Evolutionary conservation across 2,113 vertebrate genomes (phyloP).

Genomic region (Mus pahari): DNA sequence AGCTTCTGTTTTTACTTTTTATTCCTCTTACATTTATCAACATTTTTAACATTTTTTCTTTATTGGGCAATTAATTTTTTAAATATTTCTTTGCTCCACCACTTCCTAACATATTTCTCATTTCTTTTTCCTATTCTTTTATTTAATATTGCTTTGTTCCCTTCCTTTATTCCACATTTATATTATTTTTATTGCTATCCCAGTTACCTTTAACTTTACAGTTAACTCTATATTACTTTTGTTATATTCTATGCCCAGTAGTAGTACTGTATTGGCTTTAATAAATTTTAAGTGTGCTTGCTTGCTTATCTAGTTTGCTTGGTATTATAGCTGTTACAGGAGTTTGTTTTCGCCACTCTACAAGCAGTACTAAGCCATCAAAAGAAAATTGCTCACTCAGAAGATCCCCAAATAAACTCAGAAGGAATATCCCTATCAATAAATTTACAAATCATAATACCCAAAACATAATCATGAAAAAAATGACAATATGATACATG

Average conservation of each 20-base stretch:
- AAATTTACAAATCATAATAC: neutral
- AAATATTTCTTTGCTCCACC: neutral
- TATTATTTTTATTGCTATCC: neutral
- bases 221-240: neutral
- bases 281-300: neutral
- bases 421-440: neutral
- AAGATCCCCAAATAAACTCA: neutral
- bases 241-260: neutral
- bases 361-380: neutral
- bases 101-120: neutral
- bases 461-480: neutral
- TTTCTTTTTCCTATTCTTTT: neutral
- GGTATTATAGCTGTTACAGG: neutral
- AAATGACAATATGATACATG: neutral
- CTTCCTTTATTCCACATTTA: neutral
- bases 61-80: neutral
- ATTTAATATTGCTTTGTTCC: neutral
- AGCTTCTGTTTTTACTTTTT: neutral
- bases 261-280: neutral
- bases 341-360: neutral
- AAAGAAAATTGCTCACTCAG: neutral
- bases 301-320: too few relatives aligned
- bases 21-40: neutral
- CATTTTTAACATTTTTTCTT: neutral
- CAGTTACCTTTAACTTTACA: neutral